Evolutionary conservation across 2,113 vertebrate species (phyloP), one percentile per base, ranked within the genome.

Genomic region (Chunga burmeisteri): DNA sequence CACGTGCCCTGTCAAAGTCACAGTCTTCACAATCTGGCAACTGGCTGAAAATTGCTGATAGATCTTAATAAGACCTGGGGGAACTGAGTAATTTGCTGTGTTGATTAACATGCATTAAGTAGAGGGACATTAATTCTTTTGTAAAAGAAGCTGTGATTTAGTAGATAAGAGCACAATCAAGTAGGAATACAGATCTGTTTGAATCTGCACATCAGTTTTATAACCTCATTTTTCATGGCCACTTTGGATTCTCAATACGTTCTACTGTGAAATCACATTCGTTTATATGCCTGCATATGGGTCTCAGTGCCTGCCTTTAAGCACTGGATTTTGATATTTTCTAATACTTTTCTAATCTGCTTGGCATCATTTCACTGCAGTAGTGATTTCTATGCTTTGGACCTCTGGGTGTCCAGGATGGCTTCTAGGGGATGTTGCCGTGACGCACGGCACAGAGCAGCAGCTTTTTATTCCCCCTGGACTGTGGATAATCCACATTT

Each of bases 41-140:
- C 70, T 89, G 73, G 81, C 52, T 93, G 93, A 94, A 96, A 94
- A 91, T 89, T 93, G 86, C 91, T 94, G 77, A 91, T 96, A 94
- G 87, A 23, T 96, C 86, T 95, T 95, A 96, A 94, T 85, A 85
- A 93, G 91, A 65, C 92, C 94, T 66, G 7, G 10, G 95, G 86
- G 74, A 95, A 66, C n/a, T 13, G 66, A 70, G 78, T 82, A 91
- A 94, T 96, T 96, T 95, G 63, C 59, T 90, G 46, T 86, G 86
- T 73, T 94, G 94, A 97, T 93, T 89, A 92, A 94, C 53, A 73
- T 36, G 58, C 53, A 65, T 77, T 94, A 96, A 93, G 71, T 17
- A 70, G 59, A 83, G 32, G 78, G 62, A 85, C 62, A 85, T 63
- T 80, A 89, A 93, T 77, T 94, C 46, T 80, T 73, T 73, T 85